A percentile compares a stretch with the other conserved stretches of the same genome.
phyloP scores from a whole-genome alignment of 2,888 invertebrate genomes.

The Scotopteryx bipunctaria region DNA sequence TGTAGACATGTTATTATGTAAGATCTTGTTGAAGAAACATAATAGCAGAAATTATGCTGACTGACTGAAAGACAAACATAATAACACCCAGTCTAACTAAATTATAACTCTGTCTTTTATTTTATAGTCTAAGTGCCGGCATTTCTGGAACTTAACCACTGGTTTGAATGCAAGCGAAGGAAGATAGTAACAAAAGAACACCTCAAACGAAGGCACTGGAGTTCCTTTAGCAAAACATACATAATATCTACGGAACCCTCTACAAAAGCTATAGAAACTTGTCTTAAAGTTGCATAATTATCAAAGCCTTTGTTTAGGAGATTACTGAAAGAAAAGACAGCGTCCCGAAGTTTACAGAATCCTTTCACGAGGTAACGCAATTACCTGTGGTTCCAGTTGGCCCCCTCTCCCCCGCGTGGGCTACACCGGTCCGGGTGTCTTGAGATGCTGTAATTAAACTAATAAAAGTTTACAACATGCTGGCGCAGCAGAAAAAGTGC shows the following conservation, averaged over 20 bases:
- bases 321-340: conserved; percentile 28
- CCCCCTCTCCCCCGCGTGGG: not conserved
- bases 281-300: conserved; percentile 22
- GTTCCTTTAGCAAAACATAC: too few species aligned
- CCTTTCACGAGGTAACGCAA: conserved; percentile 25
- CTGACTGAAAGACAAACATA: too few species aligned
- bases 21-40: too few species aligned
- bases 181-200: too few species aligned
- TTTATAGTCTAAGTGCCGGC: too few species aligned
- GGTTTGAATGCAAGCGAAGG: too few species aligned
- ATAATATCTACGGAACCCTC: conserved; percentile 5
- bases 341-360: conserved; percentile 21
- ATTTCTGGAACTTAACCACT: too few species aligned
- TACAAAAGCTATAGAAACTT: conserved; percentile 15
- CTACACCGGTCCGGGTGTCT: conserved; percentile 9
- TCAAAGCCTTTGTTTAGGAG: conserved; percentile 27
- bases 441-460: conserved; percentile 16
- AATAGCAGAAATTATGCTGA: too few species aligned
- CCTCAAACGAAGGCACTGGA: too few species aligned
- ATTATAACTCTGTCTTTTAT: too few species aligned
- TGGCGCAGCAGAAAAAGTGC: not conserved
- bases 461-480: conserved; percentile 8
- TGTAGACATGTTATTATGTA: too few species aligned
- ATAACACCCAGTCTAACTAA: too few species aligned
- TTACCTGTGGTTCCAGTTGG: conserved; percentile 18